phyloP scores from a whole-genome alignment of 2,888 invertebrate genomes.

The Orchesella flavescens region DNA sequence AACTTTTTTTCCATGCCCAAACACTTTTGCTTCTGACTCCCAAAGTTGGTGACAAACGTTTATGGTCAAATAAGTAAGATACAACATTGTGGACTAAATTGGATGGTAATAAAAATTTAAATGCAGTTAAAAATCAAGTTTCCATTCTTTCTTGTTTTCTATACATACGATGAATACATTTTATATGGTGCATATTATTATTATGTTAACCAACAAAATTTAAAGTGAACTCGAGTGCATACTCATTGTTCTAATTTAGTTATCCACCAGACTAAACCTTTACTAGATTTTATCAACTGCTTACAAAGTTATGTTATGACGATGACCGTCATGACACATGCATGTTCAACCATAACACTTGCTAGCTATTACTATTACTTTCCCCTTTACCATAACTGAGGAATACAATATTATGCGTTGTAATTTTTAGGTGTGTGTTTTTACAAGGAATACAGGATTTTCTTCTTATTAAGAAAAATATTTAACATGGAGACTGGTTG shows the following conservation, averaged over 20 bases:
- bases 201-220: no score
- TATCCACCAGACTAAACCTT: neutral
- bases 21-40: no score
- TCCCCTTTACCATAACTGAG: neutral
- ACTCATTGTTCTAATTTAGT: no score
- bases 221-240: no score
- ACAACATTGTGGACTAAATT: slow-evolving; percentile 14
- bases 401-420: neutral
- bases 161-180: neutral
- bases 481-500: slow-evolving; percentile 53
- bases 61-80: no score
- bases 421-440: neutral
- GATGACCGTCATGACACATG: slow-evolving; percentile 26
- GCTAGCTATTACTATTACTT: slow-evolving; percentile 13
- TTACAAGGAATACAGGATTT: slow-evolving; percentile 30
- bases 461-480: slow-evolving; percentile 53
- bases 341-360: slow-evolving; percentile 28
- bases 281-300: slow-evolving; percentile 4
- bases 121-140: slow-evolving; percentile 20
- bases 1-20: no score
- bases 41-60: no score
- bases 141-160: neutral
- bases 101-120: slow-evolving; percentile 21
- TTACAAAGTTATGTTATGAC: slow-evolving; percentile 17
- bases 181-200: no score